Evolutionary conservation across 2,113 vertebrate genomes (phyloP).

Genomic region (Mirounga angustirostris): DNA sequence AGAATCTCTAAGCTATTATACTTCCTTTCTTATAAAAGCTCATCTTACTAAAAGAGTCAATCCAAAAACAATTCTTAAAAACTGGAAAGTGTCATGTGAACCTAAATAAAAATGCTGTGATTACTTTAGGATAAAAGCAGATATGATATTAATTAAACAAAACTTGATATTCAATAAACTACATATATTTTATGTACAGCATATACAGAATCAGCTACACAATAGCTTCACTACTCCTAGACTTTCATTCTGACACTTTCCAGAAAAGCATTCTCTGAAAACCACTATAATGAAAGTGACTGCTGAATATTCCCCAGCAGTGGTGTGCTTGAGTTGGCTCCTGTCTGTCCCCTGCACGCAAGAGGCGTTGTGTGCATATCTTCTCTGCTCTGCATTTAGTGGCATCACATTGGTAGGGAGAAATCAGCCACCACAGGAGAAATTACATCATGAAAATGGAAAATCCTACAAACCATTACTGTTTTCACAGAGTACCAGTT

Average conservation of each 20-base stretch:
- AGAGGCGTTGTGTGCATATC: rapidly evolving
- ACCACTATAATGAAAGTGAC: neutral
- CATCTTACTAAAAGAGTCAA: neutral
- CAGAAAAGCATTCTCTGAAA: neutral
- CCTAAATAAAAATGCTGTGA: neutral
- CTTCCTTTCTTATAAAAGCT: neutral
- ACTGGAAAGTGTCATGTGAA: neutral
- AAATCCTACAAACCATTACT: neutral
- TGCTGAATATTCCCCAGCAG: rapidly evolving
- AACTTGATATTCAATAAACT: neutral
- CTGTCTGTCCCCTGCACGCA: neutral
- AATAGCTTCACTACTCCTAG: neutral
- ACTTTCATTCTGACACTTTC: neutral
- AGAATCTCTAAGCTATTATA: neutral
- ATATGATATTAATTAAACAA: neutral
- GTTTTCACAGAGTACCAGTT: neutral
- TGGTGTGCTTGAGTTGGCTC: neutral
- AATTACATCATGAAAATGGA: neutral
- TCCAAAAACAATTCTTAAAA: neutral
- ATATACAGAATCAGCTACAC: neutral
- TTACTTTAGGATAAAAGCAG: neutral
- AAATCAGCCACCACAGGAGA: neutral
- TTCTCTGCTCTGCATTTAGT: neutral
- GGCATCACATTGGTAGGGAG: neutral
- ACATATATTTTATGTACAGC: neutral